Base-by-base conservation (phyloP, 92 coral and sea anemone species). In the Palythoa grandiflora region DNA sequence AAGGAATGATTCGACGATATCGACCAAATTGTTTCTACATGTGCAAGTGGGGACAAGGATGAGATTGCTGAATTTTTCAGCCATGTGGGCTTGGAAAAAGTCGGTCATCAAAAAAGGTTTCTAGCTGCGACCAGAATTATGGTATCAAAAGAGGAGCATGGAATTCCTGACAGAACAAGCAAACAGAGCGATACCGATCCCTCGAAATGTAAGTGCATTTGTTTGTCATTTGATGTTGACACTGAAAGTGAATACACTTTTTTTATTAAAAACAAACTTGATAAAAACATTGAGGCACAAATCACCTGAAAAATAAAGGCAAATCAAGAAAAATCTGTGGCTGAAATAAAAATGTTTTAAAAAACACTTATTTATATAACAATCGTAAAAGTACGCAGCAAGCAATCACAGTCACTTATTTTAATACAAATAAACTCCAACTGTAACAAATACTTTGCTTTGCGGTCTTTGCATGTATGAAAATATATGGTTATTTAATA, bases 151-250 rank as follows among this genome's bases (percentile, higher is more conserved):
- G 17, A 55, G 61, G 61, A 55, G 61, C 61, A 10, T 55, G 61
- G 61, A 55, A 55, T 55, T 55, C 48, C 48, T 44, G 48, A 44
- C 48, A 44, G 48, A 3, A 44, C 65, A 57, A 12, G 9, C 9
- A 9, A 66, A 4, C 72, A 66, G 72, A 66, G 72, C 72, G 37
- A 66, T 16, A 16, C 35, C 36, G 36, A 66, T 35, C 72, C 0
- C 36, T 66, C 72, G 36, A 66, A 6, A 66, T 66, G 72, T 66
- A 66, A 66, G 35, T 66, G 72, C 70, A 63, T 63, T 63, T 66
- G 36, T 66, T 66, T 66, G 36, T 66, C 72, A 66, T 66, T 66
- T 66, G 72, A 16, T 66, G 28, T 63, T 63, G 70, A 63, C 57
- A 52, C 1, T 52, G 57, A 52, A 52, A 52, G 57, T 52, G 57